Percentiles rank a stretch among this genome's conserved stretches.
These are phyloP conservation scores for Hirtodrosophila alboralis DNA, from an alignment of 2,888 invertebrate genomes.

Conservation along the genomic window DNA sequence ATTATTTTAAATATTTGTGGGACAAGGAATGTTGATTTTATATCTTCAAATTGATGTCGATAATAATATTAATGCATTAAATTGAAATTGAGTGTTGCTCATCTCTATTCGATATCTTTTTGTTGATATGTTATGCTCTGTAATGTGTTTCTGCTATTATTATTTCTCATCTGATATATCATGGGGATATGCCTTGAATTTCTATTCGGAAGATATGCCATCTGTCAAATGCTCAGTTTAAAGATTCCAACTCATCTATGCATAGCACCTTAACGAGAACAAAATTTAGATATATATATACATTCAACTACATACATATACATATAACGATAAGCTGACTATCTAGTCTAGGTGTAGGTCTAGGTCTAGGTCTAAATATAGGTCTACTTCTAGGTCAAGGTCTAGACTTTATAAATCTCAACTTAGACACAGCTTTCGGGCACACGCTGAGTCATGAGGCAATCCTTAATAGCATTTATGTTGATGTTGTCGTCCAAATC, in stretches of 20 bases:
- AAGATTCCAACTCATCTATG: conserved; percentile 29
- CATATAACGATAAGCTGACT: conserved; percentile 21
- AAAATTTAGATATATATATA: conserved; percentile 21
- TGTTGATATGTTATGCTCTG: conserved; percentile 6
- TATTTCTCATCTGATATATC: conserved; percentile 25
- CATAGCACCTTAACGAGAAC: conserved; percentile 60
- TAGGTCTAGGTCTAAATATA: conserved; percentile 1
- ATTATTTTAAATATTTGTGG: too few species aligned
- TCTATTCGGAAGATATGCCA: conserved; percentile 19
- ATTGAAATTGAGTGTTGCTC: not conserved
- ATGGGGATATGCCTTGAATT: conserved; percentile 51
- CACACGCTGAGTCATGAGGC: conserved; percentile 93
- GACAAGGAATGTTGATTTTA: too few species aligned
- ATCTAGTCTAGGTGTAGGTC: conserved; percentile 19
- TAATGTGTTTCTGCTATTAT: conserved; percentile 2
- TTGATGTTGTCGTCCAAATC: conserved; percentile 87
- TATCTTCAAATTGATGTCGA: conserved; percentile 1
- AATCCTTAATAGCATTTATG: conserved; percentile 94
- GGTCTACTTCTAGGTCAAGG: conserved; percentile 3
- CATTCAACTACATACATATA: conserved; percentile 18
- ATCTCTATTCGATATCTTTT: conserved; percentile 8
- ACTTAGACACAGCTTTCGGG: conserved; percentile 94
- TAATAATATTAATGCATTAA: conserved; percentile 8
- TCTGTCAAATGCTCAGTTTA: conserved; percentile 2
- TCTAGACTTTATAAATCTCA: conserved; percentile 23